Evolutionary conservation across 2,113 vertebrate genomes (phyloP).

Genomic region (Mohoua ochrocephala): DNA sequence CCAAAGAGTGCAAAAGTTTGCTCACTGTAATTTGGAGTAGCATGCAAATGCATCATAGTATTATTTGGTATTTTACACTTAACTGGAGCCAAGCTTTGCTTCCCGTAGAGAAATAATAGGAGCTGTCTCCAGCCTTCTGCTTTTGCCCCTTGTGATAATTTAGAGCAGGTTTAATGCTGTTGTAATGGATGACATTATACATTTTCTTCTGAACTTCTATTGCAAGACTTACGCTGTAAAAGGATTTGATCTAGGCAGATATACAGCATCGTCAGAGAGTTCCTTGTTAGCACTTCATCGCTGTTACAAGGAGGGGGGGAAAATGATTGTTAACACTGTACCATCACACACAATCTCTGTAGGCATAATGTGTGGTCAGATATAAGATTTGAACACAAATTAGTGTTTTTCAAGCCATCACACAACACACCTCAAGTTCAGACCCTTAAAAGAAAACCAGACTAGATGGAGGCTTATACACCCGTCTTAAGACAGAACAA

Average conservation of each 20-base stretch:
- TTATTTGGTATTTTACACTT: not conserved
- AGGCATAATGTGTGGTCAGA: not conserved
- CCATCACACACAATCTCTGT: not conserved
- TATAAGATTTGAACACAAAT: not conserved
- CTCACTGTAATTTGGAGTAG: not conserved
- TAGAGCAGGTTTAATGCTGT: not conserved
- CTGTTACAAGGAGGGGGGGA: not conserved
- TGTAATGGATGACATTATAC: not conserved
- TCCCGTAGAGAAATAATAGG: not conserved
- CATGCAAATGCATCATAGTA: not conserved
- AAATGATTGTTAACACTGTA: not conserved
- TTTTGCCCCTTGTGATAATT: not conserved
- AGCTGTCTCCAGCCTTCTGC: not conserved
- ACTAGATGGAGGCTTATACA: not conserved
- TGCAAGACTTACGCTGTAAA: not conserved
- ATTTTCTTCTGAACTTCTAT: not conserved
- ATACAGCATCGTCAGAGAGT: not conserved
- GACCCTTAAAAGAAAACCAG: not conserved
- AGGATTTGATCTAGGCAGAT: not conserved
- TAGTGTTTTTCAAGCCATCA: not conserved
- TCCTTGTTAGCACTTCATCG: not conserved
- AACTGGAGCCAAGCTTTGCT: not conserved
- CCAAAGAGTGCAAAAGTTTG: not conserved
- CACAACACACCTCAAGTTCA: not conserved
- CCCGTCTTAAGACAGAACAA: not conserved